Percentiles rank a stretch among this genome's conserved stretches.
phyloP scores from a whole-genome alignment of 1,140 invertebrate genomes.

The Heliconius melpomene region DNA sequence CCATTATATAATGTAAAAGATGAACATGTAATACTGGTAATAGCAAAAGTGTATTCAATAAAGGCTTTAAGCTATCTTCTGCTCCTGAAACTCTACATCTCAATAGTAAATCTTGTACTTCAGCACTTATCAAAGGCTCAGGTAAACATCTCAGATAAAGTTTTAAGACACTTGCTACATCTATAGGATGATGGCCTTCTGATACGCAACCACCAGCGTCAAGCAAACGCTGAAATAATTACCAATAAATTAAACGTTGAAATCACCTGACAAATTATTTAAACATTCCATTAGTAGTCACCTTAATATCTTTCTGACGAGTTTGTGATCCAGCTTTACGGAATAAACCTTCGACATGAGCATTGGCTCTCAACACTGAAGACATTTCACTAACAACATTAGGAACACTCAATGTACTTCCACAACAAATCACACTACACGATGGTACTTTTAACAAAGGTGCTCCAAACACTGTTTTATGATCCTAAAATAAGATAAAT shows the following conservation, averaged over 20 bases:
- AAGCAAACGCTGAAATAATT: slow-evolving; percentile 80
- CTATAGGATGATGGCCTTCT: slow-evolving; percentile 87
- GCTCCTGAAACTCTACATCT: slow-evolving; percentile 83
- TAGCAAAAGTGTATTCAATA: slow-evolving; percentile 72
- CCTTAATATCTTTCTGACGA: slow-evolving; percentile 90
- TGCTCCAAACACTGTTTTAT: slow-evolving; percentile 84
- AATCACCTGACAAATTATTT: neutral
- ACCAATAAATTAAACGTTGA: slow-evolving; percentile 21
- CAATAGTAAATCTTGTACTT: slow-evolving; percentile 88
- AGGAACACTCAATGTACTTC: slow-evolving; percentile 86
- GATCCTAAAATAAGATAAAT: slow-evolving; percentile 55
- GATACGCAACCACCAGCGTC: slow-evolving; percentile 84
- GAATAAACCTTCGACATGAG: slow-evolving; percentile 90
- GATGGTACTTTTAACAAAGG: slow-evolving; percentile 81
- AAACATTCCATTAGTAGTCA: slow-evolving; percentile 55
- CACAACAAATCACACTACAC: slow-evolving; percentile 82
- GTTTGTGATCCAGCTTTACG: slow-evolving; percentile 91
- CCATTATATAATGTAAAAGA: slow-evolving; percentile 79
- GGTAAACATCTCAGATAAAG: slow-evolving; percentile 91
- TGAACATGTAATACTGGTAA: slow-evolving; percentile 78
- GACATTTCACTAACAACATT: slow-evolving; percentile 88
- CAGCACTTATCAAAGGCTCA: slow-evolving; percentile 87
- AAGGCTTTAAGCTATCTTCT: slow-evolving; percentile 69
- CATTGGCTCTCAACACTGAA: slow-evolving; percentile 84
- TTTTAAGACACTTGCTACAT: slow-evolving; percentile 91